Base-by-base conservation (phyloP, 2,797 vertebrate genomes). In the Gambelia wislizenii region DNA sequence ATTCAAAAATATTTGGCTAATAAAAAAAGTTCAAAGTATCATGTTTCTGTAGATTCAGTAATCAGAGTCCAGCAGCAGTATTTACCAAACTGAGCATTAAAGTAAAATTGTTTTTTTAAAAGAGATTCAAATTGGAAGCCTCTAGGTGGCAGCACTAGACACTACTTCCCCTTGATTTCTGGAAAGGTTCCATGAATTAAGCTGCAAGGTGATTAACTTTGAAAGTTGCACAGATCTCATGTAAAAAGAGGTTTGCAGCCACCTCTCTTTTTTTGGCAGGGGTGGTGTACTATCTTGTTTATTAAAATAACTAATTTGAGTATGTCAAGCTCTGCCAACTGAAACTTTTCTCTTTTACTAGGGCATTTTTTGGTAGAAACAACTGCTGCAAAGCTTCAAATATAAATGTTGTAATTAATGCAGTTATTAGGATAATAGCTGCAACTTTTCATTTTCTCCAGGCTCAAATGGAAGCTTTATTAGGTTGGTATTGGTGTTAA, bases 91-190 rank as follows among this genome's bases (percentile, higher is more conserved):
- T 39, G 74, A 22, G 9, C n/a, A 86, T 42, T 81, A 84, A 89
- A 82, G 39, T 77, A 85, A 69, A 39, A 42, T 74, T 89, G 42
- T 47, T 80, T 69, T 89, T 94, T 89, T 30, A 89, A n/a, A 84
- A 92, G 90, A 87, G 85, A 88, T 93, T 94, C 87, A 69, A n/a
- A 89, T 83, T 84, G 33, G 87, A 33, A 36, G 91, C 96, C 97
- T 96, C 94, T 93, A 95, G 97, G 96, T 97, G 97, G 97, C 97
- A 97, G 97, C 96, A 97, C 96, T 42, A 95, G 93, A 91, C 89
- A 96, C 93, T 64, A 93, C 94, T 95, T 96, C 88, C 75, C 61
- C 7, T 44, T 85, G 91, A 70, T 93, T 94, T 92, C 56, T 22
- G 49, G 52, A 44, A 6, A 42, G 13, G 74, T 86, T 94, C 76